Base-by-base conservation (phyloP, 2,113 vertebrate genomes). In the Planiliza haematocheilus region DNA sequence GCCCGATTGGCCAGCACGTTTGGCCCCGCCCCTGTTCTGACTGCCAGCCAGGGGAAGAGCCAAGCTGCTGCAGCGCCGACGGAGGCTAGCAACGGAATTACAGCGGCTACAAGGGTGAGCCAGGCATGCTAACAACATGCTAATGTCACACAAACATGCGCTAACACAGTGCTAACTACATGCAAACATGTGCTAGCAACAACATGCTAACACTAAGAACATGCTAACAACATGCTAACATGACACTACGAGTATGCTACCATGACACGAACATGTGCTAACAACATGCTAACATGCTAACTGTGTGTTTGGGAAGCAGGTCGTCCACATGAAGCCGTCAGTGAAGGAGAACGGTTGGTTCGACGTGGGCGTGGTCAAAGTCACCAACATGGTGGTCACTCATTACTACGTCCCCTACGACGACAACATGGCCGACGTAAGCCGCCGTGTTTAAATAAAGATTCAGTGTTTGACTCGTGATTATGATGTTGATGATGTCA, bases 281-380 rank as follows among this genome's bases (percentile, higher is more conserved):
- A 4, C 1, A 14, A 5, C 37, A 20, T 7, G 41, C 17, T 45
- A 60, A 60, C 12, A 30, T 30, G 24, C 24, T 34, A 70, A 71
- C 48, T 30, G 45, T 43, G 18, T 56, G 56, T 48, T 7, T 45
- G 14, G 94, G 93, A 94, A 94, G 60, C 91, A 88, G 1, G 88
- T 84, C 3, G 82, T 91, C 7, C 83, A 91, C 8, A 86, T 84
- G 50, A 96, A 93, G 78, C 80, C 91, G 1, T 81, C 89, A 0
- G 84, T 78, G 43, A 95, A 92, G 61, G 94, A 95, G 24, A 94
- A 94, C 67, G 95, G 90, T 67, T 96, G 95, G 95, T 95, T 93
- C 16, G 95, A 96, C 1, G 95, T 96, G 3, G 95, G 95, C 0
- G 91, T 96, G 13, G 93, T 96, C 57, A 96, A 96, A 70, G 93